Evolutionary conservation across 92 coral and sea anemone genomes (phyloP).

Genomic region (Phymanthus crucifer): DNA sequence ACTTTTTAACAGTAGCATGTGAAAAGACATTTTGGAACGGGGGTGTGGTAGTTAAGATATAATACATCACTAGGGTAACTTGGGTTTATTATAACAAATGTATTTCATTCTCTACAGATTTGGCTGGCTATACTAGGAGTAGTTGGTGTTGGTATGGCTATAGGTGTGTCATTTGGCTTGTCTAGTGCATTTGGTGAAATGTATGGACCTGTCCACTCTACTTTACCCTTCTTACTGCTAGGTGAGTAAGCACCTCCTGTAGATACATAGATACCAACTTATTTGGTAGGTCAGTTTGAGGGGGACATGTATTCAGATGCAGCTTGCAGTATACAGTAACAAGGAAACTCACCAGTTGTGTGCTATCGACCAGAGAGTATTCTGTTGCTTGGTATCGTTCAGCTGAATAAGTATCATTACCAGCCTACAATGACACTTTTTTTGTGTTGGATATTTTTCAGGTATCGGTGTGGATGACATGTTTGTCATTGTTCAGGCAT

Average conservation of each 20-base stretch:
- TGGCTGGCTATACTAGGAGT: conserved; percentile 94
- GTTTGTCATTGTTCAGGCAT: conserved; percentile 97
- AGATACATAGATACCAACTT: neutral
- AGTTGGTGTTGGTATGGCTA: conserved; percentile 79
- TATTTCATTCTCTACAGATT: conserved; percentile 31
- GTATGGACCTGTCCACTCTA: conserved; percentile 95
- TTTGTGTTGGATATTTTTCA: neutral
- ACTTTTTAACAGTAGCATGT: too few relatives aligned
- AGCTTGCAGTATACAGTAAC: too few relatives aligned
- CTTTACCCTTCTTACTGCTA: conserved; percentile 86
- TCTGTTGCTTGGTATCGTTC: too few relatives aligned
- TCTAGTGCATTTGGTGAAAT: conserved; percentile 94
- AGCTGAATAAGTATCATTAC: too few relatives aligned
- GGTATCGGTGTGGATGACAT: conserved; percentile 99
- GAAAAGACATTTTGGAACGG: too few relatives aligned
- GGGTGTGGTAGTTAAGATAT: too few relatives aligned
- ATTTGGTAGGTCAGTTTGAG: neutral
- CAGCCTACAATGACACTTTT: too few relatives aligned
- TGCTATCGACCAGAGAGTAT: too few relatives aligned
- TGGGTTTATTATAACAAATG: too few relatives aligned
- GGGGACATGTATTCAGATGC: too few relatives aligned
- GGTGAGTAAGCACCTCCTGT: conserved; percentile 52
- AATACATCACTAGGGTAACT: too few relatives aligned
- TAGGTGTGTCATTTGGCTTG: conserved; percentile 94
- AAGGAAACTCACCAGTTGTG: too few relatives aligned